Conservation (phyloP, 2,797 vertebrate species). For the Schizothorax lantsangensis region DNA sequence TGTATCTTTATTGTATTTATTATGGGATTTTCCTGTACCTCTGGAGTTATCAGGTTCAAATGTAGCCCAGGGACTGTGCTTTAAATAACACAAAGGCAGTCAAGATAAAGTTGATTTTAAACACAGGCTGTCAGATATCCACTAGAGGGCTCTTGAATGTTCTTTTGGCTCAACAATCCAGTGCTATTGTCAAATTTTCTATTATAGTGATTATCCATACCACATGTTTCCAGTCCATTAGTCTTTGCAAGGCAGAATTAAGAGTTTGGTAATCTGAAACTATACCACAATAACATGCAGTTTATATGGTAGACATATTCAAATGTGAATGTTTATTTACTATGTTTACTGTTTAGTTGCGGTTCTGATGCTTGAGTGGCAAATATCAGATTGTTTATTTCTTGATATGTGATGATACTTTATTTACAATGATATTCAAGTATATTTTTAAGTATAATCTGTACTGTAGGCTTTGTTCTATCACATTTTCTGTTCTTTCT, state of each 20-base stretch:
- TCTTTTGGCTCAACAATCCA: not conserved
- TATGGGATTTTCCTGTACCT: not conserved
- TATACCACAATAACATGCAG: not conserved
- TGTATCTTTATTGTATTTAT: not conserved
- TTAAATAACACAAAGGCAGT: conserved; percentile 21
- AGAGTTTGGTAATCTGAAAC: not conserved
- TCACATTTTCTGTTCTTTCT: not conserved
- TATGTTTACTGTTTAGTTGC: not conserved
- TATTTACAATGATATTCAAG: not conserved
- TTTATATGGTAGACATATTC: not conserved
- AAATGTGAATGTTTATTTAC: not conserved
- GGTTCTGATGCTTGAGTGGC: not conserved
- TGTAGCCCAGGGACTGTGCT: not conserved
- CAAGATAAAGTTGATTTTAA: conserved; percentile 24
- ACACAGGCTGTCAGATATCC: conserved; percentile 1
- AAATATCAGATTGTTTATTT: not conserved
- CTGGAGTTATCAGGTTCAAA: not conserved
- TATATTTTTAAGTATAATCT: not conserved
- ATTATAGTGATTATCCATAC: not conserved
- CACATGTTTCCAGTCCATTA: not conserved
- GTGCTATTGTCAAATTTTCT: not conserved
- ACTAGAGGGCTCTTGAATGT: conserved; percentile 44
- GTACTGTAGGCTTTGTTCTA: not conserved
- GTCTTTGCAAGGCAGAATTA: not conserved
- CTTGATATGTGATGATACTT: not conserved